phyloP scores from a whole-genome alignment of 2,888 invertebrate genomes.

The Calliphora vomitoria region DNA sequence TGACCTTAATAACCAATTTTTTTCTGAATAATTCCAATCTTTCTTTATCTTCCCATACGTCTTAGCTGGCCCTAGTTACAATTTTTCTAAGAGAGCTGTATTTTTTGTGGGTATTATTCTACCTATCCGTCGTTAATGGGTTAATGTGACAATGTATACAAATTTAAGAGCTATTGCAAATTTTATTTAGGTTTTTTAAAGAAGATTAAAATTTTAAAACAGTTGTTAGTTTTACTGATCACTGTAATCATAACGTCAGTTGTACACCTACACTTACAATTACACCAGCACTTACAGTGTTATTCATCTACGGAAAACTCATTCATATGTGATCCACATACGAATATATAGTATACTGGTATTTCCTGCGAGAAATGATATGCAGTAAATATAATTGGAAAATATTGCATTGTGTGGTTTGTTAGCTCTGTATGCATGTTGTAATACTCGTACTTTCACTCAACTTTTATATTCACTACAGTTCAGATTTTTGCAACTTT shows the following conservation, averaged over 20 bases:
- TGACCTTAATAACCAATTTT: too few species aligned
- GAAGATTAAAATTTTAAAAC: too few species aligned
- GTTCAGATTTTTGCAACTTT: slow-evolving; percentile 29
- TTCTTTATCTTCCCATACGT: too few species aligned
- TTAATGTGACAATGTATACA: too few species aligned
- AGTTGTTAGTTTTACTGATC: neutral
- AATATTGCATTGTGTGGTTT: slow-evolving; percentile 75
- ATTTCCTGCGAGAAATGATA: slow-evolving; percentile 75
- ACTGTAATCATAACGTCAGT: slow-evolving; percentile 22
- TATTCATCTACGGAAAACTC: slow-evolving; percentile 62
- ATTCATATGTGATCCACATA: slow-evolving; percentile 70
- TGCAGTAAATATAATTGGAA: slow-evolving; percentile 78
- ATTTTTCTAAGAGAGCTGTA: too few species aligned
- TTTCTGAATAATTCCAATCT: too few species aligned
- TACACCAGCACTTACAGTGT: slow-evolving; percentile 15
- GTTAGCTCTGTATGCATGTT: slow-evolving; percentile 18
- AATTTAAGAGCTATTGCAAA: too few species aligned
- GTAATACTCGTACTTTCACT: slow-evolving; percentile 25
- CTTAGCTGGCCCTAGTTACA: too few species aligned
- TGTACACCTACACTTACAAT: neutral
- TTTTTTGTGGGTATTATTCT: too few species aligned
- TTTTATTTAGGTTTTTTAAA: too few species aligned
- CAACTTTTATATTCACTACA: slow-evolving; percentile 50
- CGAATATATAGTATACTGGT: slow-evolving; percentile 20
- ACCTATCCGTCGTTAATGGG: too few species aligned